Conservation (phyloP, 2,797 vertebrate genomes). For the Ctenopoma multispine region DNA sequence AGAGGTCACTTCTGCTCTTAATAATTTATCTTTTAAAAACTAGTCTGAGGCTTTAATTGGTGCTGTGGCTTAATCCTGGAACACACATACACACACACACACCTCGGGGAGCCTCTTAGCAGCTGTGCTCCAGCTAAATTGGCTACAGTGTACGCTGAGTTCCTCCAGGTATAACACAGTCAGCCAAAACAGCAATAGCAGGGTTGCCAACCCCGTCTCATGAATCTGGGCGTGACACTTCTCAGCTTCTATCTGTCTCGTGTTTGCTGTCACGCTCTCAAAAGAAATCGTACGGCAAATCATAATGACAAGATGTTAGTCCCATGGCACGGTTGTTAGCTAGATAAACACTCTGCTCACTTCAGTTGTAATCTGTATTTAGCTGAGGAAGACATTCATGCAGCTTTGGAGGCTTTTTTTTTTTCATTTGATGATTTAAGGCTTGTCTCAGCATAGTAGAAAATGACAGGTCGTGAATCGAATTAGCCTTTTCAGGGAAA, state of each 20-base stretch:
- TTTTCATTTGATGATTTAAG: slow-evolving; percentile 58
- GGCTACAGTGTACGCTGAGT: slow-evolving; percentile 64
- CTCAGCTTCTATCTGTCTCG: slow-evolving; percentile 65
- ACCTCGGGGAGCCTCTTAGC: slow-evolving; percentile 80
- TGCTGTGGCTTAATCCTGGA: slow-evolving; percentile 80
- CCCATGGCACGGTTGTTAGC: slow-evolving; percentile 55
- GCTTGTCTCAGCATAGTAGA: slow-evolving; percentile 35
- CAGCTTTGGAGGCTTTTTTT: slow-evolving; percentile 30
- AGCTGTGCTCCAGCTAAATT: slow-evolving; percentile 82
- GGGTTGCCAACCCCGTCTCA: slow-evolving; percentile 68
- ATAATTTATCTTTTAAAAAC: slow-evolving; percentile 85
- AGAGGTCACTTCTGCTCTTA: slow-evolving; percentile 84
- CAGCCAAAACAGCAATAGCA: slow-evolving; percentile 71
- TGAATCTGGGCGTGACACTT: slow-evolving; percentile 74
- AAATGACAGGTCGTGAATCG: slow-evolving; percentile 34
- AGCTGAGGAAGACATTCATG: slow-evolving; percentile 40
- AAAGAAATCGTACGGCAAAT: slow-evolving; percentile 70
- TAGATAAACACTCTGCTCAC: slow-evolving; percentile 62
- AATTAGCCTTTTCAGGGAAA: slow-evolving; percentile 45
- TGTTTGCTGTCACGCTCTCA: slow-evolving; percentile 64
- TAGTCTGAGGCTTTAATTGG: slow-evolving; percentile 83
- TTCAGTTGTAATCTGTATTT: slow-evolving; percentile 68
- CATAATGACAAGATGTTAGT: slow-evolving; percentile 63
- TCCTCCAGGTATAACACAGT: slow-evolving; percentile 77
- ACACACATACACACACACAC: slow-evolving; percentile 49